Conservation (phyloP, 2,888 invertebrate species). For the Sarcophaga subvicina region DNA sequence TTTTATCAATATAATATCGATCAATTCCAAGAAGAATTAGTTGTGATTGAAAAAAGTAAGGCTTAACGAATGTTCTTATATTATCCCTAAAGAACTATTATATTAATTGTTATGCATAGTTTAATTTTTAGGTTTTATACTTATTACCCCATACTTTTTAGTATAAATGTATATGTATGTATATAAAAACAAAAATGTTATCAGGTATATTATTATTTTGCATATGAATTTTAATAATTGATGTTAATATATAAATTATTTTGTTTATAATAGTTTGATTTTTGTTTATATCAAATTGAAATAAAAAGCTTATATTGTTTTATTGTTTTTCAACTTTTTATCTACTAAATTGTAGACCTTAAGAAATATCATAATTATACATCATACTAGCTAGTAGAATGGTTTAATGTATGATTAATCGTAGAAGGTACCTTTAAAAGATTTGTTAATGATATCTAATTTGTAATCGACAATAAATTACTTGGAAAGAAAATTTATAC, state of each 20-base stretch:
- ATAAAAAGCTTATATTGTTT: too few species aligned
- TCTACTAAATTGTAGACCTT: too few species aligned
- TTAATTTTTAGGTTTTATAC: slow-evolving; percentile 28
- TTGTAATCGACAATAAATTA: too few species aligned
- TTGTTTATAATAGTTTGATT: too few species aligned
- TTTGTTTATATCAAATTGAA: too few species aligned
- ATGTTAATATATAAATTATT: neutral
- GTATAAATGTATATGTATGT: slow-evolving; percentile 10
- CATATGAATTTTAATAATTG: neutral
- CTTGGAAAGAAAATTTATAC: too few species aligned
- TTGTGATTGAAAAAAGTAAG: slow-evolving; percentile 48
- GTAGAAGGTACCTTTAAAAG: too few species aligned
- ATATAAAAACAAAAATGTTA: slow-evolving; percentile 1
- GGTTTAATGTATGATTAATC: too few species aligned
- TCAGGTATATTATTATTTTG: neutral
- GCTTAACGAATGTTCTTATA: slow-evolving; percentile 6
- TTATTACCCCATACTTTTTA: neutral
- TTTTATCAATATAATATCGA: slow-evolving; percentile 86
- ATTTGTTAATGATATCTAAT: too few species aligned
- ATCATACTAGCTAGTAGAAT: too few species aligned
- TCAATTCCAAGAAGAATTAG: slow-evolving; percentile 76
- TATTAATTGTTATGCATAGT: slow-evolving; percentile 47
- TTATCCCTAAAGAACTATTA: slow-evolving; percentile 22
- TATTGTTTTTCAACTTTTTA: too few species aligned
- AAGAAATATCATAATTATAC: too few species aligned